Evolutionary conservation across 2,797 vertebrate species (phyloP).

Genomic region (Danionella dracula): DNA sequence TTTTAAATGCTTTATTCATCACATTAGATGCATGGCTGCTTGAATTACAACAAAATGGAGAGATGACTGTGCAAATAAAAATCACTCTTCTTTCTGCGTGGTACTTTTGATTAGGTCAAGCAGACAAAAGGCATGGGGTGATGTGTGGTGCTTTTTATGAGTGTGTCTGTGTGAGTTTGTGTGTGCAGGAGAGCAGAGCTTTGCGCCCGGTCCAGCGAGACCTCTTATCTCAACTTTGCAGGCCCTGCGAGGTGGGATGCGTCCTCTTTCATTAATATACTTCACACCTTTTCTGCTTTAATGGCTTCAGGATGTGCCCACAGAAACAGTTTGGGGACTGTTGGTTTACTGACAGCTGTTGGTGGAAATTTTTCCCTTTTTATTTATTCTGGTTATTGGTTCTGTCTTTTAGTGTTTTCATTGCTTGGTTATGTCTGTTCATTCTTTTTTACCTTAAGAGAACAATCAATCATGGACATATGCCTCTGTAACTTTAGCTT

Average conservation of each 20-base stretch:
- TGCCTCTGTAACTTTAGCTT: constrained; percentile 34
- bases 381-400: not conserved
- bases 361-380: constrained; percentile 23
- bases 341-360: constrained; percentile 8
- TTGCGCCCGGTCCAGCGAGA: constrained; percentile 19
- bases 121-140: constrained; percentile 21
- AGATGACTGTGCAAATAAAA: constrained; percentile 25
- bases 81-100: not conserved
- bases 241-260: constrained; percentile 26
- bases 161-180: not conserved
- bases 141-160: constrained; percentile 17
- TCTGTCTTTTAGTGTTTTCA: not conserved
- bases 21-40: constrained; percentile 7
- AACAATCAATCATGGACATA: constrained; percentile 25
- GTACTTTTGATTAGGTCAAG: constrained; percentile 18
- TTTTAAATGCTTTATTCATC: constrained; percentile 30
- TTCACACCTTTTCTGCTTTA: constrained; percentile 31
- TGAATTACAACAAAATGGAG: constrained; percentile 25
- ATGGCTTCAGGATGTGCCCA: constrained; percentile 23
- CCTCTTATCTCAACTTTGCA: constrained; percentile 38
- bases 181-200: not conserved
- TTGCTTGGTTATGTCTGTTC: not conserved
- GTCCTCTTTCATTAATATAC: constrained; percentile 34
- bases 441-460: constrained; percentile 6
- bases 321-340: constrained; percentile 2